These are phyloP conservation scores for Synanthedon tipuliformis DNA, from an alignment of 2,888 invertebrate species.

Conservation along the genomic window DNA sequence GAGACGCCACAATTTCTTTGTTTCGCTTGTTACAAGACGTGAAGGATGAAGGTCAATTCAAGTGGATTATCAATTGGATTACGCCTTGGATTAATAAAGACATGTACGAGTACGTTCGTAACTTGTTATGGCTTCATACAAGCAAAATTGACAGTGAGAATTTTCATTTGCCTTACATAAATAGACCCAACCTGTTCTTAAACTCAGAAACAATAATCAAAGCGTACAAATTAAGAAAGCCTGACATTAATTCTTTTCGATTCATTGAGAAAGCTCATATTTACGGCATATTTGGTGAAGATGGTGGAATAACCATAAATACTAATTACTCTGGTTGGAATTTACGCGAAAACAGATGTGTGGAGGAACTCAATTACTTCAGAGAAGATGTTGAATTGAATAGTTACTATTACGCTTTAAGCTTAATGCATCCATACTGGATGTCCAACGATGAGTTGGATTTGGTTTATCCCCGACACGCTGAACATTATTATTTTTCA, in stretches of 20 bases:
- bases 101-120: slow-evolving; percentile 56
- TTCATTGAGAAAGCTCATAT: slow-evolving; percentile 20
- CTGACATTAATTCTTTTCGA: slow-evolving; percentile 16
- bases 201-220: slow-evolving; percentile 48
- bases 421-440: slow-evolving; percentile 71
- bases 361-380: slow-evolving; percentile 71
- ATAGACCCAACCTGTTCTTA: slow-evolving; percentile 51
- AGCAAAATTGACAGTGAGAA: slow-evolving; percentile 25
- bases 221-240: slow-evolving; percentile 36
- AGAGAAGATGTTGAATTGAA: slow-evolving; percentile 74
- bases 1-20: slow-evolving; percentile 51
- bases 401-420: slow-evolving; percentile 68
- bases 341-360: slow-evolving; percentile 47
- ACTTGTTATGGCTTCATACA: slow-evolving; percentile 48
- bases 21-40: slow-evolving; percentile 50
- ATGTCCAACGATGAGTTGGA: slow-evolving; percentile 59
- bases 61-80: slow-evolving; percentile 43
- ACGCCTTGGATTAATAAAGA: slow-evolving; percentile 55
- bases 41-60: slow-evolving; percentile 32
- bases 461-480: slow-evolving; percentile 35
- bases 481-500: slow-evolving; percentile 46
- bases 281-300: slow-evolving; percentile 27
- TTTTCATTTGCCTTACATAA: slow-evolving; percentile 56
- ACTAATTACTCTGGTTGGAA: slow-evolving; percentile 66
- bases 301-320: slow-evolving; percentile 33